phyloP scores from a whole-genome alignment of 2,113 vertebrate species.

The Oryzias woworae region DNA sequence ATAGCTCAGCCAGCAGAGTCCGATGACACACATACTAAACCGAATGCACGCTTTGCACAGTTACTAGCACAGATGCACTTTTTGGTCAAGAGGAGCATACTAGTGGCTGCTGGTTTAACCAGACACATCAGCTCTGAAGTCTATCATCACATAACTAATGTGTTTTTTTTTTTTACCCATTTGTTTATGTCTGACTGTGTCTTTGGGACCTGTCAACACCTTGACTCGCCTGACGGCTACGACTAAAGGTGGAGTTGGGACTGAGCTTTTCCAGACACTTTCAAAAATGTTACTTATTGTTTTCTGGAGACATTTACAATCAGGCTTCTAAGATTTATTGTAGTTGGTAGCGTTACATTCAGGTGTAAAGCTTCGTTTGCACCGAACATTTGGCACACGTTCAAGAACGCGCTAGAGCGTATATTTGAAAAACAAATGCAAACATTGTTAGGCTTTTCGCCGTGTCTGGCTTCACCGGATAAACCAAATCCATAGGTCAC shows the following conservation, averaged over 20 bases:
- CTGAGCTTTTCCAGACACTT: slow-evolving; percentile 32
- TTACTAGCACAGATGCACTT: background rate
- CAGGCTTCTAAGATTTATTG: no score
- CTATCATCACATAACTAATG: slow-evolving; percentile 10
- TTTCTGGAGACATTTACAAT: no score
- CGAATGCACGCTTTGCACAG: background rate
- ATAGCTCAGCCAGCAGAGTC: slow-evolving; percentile 46
- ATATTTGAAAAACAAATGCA: no score
- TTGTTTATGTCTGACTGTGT: slow-evolving; percentile 9
- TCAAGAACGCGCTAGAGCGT: no score
- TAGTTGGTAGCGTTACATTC: no score
- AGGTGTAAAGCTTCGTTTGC: no score
- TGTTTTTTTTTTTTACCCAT: background rate
- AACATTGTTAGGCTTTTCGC: no score
- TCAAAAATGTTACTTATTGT: slow-evolving; percentile 14
- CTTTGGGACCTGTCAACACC: slow-evolving; percentile 18
- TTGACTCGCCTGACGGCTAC: slow-evolving; percentile 19
- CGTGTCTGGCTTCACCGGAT: no score
- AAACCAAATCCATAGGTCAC: no score
- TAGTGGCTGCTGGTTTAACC: background rate
- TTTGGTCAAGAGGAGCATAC: background rate
- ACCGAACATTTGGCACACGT: no score
- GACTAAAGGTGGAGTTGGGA: slow-evolving; percentile 31
- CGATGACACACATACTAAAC: slow-evolving; percentile 28
- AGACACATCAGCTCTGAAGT: background rate